These are phyloP conservation scores for Sitophilus oryzae DNA, from an alignment of 1,140 invertebrate species.

Conservation along the genomic window DNA sequence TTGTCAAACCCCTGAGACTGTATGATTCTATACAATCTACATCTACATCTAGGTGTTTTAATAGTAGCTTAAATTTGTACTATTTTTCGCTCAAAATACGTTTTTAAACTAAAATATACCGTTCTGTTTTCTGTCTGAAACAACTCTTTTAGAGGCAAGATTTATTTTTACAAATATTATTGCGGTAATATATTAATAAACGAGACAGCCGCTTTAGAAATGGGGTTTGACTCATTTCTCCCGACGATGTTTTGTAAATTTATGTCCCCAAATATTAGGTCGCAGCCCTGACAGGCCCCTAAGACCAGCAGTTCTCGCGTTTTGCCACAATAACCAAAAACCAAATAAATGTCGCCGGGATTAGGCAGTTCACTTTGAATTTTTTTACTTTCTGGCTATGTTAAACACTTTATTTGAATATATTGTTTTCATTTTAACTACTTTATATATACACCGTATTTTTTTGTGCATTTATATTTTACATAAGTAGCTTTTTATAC, in stretches of 20 bases:
- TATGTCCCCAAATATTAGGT: constrained; percentile 42
- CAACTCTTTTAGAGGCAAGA: constrained; percentile 28
- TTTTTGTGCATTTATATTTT: not conserved
- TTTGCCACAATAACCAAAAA: constrained; percentile 28
- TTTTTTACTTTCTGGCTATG: no score
- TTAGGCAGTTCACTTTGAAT: not conserved
- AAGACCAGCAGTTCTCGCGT: constrained; percentile 13
- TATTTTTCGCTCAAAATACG: no score
- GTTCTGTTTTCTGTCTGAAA: constrained; percentile 11
- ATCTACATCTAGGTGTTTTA: no score
- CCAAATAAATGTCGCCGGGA: constrained; percentile 18
- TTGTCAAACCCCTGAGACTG: no score
- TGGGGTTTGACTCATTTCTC: constrained; percentile 38
- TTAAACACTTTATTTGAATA: not conserved
- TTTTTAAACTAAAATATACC: no score
- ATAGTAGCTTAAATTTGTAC: no score
- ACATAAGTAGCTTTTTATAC: not conserved
- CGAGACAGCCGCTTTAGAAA: not conserved
- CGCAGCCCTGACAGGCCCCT: constrained; percentile 31
- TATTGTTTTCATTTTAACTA: not conserved
- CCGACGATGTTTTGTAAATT: constrained; percentile 40
- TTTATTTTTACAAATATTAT: constrained; percentile 33
- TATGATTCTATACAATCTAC: no score
- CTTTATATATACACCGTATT: no score
- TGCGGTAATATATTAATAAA: constrained; percentile 33